A percentile compares a stretch with the other conserved stretches of the same genome.
Evolutionary conservation across 2,113 vertebrate genomes (phyloP).

Genomic region (Eulacestoma nigropectus): DNA sequence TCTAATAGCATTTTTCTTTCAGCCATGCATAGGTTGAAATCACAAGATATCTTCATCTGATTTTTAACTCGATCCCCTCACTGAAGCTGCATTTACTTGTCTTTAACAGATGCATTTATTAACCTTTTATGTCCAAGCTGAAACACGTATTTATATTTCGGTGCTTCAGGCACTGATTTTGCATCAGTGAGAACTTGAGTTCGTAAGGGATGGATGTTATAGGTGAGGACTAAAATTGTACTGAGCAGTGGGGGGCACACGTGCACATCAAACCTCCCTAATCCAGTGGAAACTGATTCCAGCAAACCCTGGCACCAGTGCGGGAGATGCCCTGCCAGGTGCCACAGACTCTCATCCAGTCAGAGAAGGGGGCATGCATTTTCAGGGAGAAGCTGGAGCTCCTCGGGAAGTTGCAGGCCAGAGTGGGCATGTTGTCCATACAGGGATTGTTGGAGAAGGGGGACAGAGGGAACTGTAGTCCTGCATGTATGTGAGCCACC

Average conservation of each 20-base stretch:
- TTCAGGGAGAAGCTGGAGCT: background rate
- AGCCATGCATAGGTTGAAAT: background rate
- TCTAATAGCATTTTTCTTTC: background rate
- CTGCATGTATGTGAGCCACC: background rate
- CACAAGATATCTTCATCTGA: background rate
- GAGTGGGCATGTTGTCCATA: fast-evolving
- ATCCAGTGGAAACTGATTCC: background rate
- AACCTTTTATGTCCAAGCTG: background rate
- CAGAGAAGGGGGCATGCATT: background rate
- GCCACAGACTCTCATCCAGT: background rate
- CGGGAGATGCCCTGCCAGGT: background rate
- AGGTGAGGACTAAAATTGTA: background rate
- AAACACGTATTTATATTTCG: background rate
- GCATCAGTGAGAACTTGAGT: background rate
- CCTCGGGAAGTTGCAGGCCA: background rate
- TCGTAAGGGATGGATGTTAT: background rate
- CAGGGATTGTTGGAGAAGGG: background rate
- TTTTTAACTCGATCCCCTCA: background rate
- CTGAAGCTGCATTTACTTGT: background rate
- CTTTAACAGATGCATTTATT: background rate
- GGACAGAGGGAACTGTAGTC: background rate
- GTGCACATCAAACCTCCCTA: background rate
- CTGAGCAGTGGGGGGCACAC: too few species aligned
- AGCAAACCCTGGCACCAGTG: background rate
- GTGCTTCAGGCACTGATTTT: background rate